Percentiles rank a stretch among this genome's conserved stretches.
Conservation (phyloP, 2,797 vertebrate species). For the Lepus oiostolus region DNA sequence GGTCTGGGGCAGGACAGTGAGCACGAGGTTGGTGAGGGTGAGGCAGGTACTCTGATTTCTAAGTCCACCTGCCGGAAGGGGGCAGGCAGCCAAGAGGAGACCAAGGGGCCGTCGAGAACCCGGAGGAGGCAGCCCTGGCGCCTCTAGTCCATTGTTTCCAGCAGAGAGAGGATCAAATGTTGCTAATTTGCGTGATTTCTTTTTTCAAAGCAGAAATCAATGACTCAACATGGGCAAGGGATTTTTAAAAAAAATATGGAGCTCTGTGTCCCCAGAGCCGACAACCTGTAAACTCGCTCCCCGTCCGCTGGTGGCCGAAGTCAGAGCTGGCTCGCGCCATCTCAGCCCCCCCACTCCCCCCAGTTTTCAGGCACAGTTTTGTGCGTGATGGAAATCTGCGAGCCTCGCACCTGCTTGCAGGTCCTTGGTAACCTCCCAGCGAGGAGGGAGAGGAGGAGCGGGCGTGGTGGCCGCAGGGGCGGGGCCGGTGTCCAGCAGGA, state of each 20-base stretch:
- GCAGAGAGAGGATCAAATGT: fast-evolving
- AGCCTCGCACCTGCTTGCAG: fast-evolving
- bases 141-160: fast-evolving
- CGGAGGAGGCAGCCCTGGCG: fast-evolving
- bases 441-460: not conserved
- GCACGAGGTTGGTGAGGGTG: fast-evolving
- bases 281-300: no score
- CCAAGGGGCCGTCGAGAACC: fast-evolving
- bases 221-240: no score
- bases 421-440: fast-evolving
- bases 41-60: fast-evolving
- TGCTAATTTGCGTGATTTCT: not conserved
- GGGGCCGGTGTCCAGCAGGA: no score
- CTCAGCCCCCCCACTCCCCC: fast-evolving
- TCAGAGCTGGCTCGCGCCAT: not conserved
- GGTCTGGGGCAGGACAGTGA: fast-evolving
- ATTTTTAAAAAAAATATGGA: not conserved
- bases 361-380: not conserved
- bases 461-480: no score
- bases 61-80: no score
- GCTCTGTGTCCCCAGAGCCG: not conserved
- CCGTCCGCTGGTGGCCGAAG: not conserved
- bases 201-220: not conserved
- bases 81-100: fast-evolving
- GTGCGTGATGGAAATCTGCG: not conserved